Evolutionary conservation across 2,888 invertebrate species (phyloP).

Genomic region (Drosophila multiciliata): DNA sequence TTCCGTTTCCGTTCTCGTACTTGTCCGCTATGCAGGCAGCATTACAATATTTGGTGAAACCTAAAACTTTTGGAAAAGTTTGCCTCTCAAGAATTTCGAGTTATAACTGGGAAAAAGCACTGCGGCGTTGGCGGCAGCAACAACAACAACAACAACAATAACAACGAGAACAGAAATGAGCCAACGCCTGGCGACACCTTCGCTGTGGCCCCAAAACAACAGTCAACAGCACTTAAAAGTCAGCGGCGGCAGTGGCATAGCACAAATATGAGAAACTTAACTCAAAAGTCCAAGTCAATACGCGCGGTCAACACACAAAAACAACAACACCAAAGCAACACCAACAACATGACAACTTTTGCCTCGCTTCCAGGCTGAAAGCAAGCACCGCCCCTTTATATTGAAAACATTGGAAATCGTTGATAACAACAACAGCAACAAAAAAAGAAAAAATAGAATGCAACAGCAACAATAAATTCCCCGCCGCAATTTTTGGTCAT

Average conservation of each 20-base stretch:
- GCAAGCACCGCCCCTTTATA: constrained; percentile 75
- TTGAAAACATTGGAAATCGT: constrained; percentile 79
- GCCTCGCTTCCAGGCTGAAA: constrained; percentile 44
- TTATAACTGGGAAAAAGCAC: constrained; percentile 52
- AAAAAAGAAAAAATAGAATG: constrained; percentile 13
- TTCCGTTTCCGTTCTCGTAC: constrained; percentile 29
- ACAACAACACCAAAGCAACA: constrained; percentile 36
- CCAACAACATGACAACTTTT: constrained; percentile 26
- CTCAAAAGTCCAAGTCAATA: constrained; percentile 80
- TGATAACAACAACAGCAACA: constrained; percentile 54
- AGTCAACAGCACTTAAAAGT: constrained; percentile 83
- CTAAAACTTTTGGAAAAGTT: constrained; percentile 65
- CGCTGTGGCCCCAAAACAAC: constrained; percentile 81
- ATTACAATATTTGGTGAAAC: constrained; percentile 75
- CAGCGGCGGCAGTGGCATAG: constrained; percentile 69
- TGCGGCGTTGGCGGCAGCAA: constrained; percentile 29
- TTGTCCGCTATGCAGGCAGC: constrained; percentile 57
- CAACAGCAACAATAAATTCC: constrained; percentile 36
- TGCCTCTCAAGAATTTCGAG: constrained; percentile 54
- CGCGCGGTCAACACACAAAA: constrained; percentile 71
- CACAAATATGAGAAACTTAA: constrained; percentile 79
- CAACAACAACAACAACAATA: constrained; percentile 37
- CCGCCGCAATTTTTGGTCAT: constrained; percentile 54
- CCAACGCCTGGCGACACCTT: constrained; percentile 81
- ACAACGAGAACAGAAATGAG: constrained; percentile 36